Evolutionary conservation across 2,113 vertebrate species (phyloP).

Genomic region (Donacobius atricapilla): DNA sequence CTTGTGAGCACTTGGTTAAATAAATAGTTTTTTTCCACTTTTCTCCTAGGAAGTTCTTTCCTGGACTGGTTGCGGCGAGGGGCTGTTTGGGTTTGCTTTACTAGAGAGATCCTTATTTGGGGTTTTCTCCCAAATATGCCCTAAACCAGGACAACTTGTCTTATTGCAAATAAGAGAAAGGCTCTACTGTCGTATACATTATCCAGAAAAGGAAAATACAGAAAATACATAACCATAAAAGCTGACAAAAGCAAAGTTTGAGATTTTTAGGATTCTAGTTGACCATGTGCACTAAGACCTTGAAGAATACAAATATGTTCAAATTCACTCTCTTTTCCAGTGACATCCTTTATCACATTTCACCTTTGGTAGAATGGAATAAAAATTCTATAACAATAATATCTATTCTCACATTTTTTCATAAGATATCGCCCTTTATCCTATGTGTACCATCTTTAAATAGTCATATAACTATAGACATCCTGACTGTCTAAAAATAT

Average conservation of each 20-base stretch:
- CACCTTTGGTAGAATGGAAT: not conserved
- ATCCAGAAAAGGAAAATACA: not conserved
- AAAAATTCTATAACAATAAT: not conserved
- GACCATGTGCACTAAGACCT: not conserved
- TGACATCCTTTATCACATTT: not conserved
- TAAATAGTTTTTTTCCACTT: too few relatives aligned
- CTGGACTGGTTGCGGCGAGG: too few relatives aligned
- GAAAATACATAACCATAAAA: not conserved
- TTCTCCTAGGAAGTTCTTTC: too few relatives aligned
- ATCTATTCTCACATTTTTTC: not conserved
- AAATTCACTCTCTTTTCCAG: not conserved
- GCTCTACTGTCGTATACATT: not conserved
- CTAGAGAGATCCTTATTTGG: too few relatives aligned
- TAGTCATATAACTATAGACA: not conserved
- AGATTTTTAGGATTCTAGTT: not conserved
- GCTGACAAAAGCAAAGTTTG: not conserved
- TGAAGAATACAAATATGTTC: not conserved
- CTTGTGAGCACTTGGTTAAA: too few relatives aligned
- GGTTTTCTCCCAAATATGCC: too few relatives aligned
- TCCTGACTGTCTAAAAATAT: not conserved
- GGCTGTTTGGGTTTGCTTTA: too few relatives aligned
- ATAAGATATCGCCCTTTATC: not conserved
- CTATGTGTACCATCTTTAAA: not conserved
- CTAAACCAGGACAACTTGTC: too few relatives aligned
- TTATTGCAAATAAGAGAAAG: not conserved